Evolutionary conservation across 1,140 invertebrate species (phyloP).

Genomic region (Meloidogyne floridensis): DNA sequence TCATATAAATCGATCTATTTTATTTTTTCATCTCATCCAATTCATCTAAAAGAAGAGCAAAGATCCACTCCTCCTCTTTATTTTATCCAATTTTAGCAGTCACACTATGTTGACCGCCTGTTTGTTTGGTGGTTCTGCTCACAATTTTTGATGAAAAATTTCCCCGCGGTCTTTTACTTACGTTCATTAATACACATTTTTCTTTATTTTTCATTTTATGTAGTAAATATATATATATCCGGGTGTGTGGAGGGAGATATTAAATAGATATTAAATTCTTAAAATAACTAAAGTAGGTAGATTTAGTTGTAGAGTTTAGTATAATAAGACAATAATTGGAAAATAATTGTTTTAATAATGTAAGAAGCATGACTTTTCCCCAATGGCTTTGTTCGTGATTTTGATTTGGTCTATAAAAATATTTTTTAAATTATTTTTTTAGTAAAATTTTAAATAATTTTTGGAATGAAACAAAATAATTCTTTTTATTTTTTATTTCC

Average conservation of each 20-base stretch:
- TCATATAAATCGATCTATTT: too few species aligned
- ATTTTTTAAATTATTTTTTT: background rate
- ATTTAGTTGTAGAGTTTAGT: too few species aligned
- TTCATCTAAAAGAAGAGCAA: background rate
- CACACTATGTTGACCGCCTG: constrained; percentile 4
- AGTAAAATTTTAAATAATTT: background rate
- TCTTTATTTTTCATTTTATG: background rate
- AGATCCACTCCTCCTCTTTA: background rate
- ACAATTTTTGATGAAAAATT: constrained; percentile 5
- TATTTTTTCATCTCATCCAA: background rate
- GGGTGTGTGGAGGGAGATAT: too few species aligned
- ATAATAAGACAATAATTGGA: too few species aligned
- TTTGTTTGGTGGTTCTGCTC: background rate
- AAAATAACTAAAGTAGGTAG: too few species aligned
- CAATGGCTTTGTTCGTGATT: too few species aligned
- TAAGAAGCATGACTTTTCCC: too few species aligned
- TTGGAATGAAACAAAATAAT: background rate
- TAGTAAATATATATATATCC: too few species aligned
- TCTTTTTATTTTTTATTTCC: constrained; percentile 15
- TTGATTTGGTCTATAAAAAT: too few species aligned
- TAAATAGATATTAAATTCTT: too few species aligned
- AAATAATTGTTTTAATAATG: too few species aligned
- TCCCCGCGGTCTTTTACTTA: background rate
- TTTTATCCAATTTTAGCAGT: background rate
- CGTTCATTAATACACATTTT: background rate